Conservation (phyloP, 2,888 invertebrate genomes). For the Rhaphigaster nebulosa region DNA sequence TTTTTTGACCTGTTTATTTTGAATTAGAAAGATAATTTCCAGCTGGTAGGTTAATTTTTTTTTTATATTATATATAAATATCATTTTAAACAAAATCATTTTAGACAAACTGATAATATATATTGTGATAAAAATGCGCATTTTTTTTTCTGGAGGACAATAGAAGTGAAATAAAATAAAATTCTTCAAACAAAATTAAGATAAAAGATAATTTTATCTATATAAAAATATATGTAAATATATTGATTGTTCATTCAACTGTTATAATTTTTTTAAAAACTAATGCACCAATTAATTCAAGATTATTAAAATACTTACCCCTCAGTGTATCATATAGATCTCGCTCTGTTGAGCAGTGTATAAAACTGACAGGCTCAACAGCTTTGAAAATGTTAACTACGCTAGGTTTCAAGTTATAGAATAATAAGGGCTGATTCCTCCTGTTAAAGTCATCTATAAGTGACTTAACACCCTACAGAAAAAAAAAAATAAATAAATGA, state of each 20-base stretch:
- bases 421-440: constrained; percentile 73
- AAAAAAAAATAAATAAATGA: constrained; percentile 60
- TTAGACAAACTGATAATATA: too few relatives aligned
- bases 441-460: constrained; percentile 74
- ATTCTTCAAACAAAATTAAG: too few relatives aligned
- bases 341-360: constrained; percentile 72
- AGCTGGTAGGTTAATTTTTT: too few relatives aligned
- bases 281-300: background rate
- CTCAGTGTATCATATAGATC: constrained; percentile 72
- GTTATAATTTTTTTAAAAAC: background rate
- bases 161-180: too few relatives aligned
- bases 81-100: too few relatives aligned
- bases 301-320: constrained; percentile 54
- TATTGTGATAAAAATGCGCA: too few relatives aligned
- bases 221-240: background rate
- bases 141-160: too few relatives aligned
- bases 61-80: too few relatives aligned
- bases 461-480: constrained; percentile 77
- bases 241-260: background rate
- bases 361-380: constrained; percentile 73
- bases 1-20: too few relatives aligned
- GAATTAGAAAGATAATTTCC: too few relatives aligned
- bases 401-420: constrained; percentile 74
- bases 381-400: constrained; percentile 74
- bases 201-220: too few relatives aligned